A percentile compares a stretch with the other conserved stretches of the same genome.
phyloP scores from a whole-genome alignment of 2,113 vertebrate genomes.

The Notothenia rossii region DNA sequence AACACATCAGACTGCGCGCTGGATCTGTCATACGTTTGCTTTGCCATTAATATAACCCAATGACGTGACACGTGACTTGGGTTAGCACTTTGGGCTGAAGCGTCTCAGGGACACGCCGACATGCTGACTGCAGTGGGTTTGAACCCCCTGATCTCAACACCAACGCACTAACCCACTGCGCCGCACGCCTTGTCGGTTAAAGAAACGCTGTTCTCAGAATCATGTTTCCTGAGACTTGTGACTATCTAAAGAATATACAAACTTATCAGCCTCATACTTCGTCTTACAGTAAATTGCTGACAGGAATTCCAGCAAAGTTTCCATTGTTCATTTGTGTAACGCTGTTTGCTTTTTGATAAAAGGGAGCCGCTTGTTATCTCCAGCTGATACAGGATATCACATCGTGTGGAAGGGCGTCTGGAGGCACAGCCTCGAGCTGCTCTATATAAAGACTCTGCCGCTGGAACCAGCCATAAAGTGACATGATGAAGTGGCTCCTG shows the following conservation, averaged over 20 bases:
- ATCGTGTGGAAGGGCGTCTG: constrained; percentile 30
- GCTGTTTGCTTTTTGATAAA: constrained; percentile 37
- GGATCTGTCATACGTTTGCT: neutral
- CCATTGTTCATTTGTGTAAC: constrained; percentile 11
- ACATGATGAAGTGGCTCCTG: constrained; percentile 76
- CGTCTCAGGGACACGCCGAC: no score
- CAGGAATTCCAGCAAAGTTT: neutral
- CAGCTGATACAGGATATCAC: no score
- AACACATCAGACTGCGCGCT: neutral
- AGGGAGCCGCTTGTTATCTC: constrained; percentile 34
- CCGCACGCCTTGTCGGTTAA: no score
- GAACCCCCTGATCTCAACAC: no score
- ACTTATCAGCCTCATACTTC: no score
- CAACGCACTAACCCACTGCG: no score
- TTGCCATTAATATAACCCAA: neutral
- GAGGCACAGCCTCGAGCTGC: constrained; percentile 20
- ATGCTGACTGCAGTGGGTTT: no score
- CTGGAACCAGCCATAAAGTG: constrained; percentile 9
- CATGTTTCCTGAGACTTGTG: no score
- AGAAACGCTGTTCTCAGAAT: no score
- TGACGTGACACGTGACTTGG: no score
- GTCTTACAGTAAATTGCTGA: neutral
- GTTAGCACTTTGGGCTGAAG: no score
- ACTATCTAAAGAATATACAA: no score
- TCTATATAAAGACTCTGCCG: constrained; percentile 63